These are phyloP conservation scores for Melitaea cinxia DNA, from an alignment of 1,140 invertebrate genomes.

Conservation along the genomic window DNA sequence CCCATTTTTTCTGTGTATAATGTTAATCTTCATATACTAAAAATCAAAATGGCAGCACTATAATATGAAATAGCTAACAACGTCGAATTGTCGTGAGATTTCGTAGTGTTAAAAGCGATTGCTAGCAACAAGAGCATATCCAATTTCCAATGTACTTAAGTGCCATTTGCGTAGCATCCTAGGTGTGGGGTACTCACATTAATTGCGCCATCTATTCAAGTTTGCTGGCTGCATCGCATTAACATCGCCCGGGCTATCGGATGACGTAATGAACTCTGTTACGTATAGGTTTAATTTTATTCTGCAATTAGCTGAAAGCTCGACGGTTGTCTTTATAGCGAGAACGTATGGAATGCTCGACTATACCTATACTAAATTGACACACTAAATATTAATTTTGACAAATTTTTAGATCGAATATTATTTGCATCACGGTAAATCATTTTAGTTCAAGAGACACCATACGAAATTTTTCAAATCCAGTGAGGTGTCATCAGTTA, in stretches of 20 bases:
- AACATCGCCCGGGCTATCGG: slow-evolving; percentile 30
- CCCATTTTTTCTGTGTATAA: too few relatives aligned
- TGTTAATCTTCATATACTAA: not conserved
- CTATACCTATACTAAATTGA: not conserved
- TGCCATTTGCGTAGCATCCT: slow-evolving; percentile 43
- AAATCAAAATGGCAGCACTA: not conserved
- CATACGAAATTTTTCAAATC: too few relatives aligned
- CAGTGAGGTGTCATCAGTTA: too few relatives aligned
- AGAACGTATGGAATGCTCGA: not conserved
- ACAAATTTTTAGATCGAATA: too few relatives aligned
- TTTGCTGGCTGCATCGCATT: slow-evolving; percentile 33
- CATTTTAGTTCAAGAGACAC: too few relatives aligned
- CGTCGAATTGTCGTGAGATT: slow-evolving; percentile 3
- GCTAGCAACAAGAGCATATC: slow-evolving; percentile 32
- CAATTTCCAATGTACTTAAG: slow-evolving; percentile 42
- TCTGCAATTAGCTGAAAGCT: slow-evolving; percentile 29
- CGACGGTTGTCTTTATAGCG: slow-evolving; percentile 2
- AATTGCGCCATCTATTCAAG: slow-evolving; percentile 50
- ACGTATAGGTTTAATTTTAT: slow-evolving; percentile 26
- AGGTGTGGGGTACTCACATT: slow-evolving; percentile 40
- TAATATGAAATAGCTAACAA: not conserved
- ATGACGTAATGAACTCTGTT: slow-evolving; percentile 38
- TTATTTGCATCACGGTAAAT: too few relatives aligned
- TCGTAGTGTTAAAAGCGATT: not conserved
- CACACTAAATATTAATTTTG: not conserved